Base-by-base conservation (phyloP, 2,888 invertebrate genomes). In the Orthosia gothica region DNA sequence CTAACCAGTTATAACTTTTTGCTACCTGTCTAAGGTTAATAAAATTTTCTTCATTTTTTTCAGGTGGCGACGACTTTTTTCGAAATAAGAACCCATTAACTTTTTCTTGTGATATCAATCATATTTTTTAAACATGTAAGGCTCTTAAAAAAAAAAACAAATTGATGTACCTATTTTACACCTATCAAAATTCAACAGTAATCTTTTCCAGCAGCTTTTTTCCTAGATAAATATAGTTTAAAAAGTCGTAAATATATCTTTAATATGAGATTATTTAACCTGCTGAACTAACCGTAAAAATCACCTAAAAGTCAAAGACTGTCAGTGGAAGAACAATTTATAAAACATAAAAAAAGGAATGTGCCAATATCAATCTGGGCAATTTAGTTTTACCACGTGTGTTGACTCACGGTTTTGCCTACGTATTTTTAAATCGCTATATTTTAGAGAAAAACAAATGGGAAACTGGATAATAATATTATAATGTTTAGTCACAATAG, bases 401-500 rank as follows among this genome's bases (percentile, higher is more conserved):
- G 71, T 64, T 83, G 78, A 86, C 63, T 81, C 83, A 85, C 75
- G 70, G 66, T 55, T 78, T 47, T 52, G 23, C 63, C 50, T 70
- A 61, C 62, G 49, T 85, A 82, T 85, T 85, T 85, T 74, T 78
- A 70, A 80, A 79, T 75, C 15, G 59, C 26, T 81, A 79, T 85
- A 85, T 86, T 84, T 84, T 82, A 72, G 71, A 79, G 76, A 83
- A 85, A 89, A 92, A 92, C 91, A 91, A 92, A 93, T 90, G 88
- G 88, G 87, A 85, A 87, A 80, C 87, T 69, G 72, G 87, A 90
- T 89, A 89, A 92, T 92, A 91, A 93, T 92, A 91, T 92, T 92
- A 91, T 92, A 90, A 91, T 89, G 89, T 90, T 91, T 90, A 89
- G 91, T 91, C 92, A 95, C 95, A 95, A 95, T 95, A 91, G 93